Evolutionary conservation across 1,140 invertebrate genomes (phyloP), one percentile per base, ranked within the genome.

Genomic region (Gonatopus flavifemur): DNA sequence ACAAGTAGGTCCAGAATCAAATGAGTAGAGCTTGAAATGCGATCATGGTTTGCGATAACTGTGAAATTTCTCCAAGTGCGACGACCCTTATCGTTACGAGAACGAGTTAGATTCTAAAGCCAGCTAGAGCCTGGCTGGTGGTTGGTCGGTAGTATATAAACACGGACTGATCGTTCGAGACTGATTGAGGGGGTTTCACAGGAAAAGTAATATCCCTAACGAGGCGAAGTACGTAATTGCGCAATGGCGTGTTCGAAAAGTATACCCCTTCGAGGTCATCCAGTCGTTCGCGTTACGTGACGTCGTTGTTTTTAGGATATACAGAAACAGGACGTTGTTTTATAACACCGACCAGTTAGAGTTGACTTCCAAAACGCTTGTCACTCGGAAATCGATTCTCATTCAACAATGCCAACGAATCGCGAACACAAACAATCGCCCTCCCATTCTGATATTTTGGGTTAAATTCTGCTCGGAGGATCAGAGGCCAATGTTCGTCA

Each of bases 151-250:
- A n/a, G n/a, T n/a, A n/a, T n/a, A n/a, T n/a, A 66, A 62, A 66
- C 50, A 65, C 30, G 35, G 37, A 33, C 21, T 46, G 69, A 66
- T 69, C 57, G 49, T 55, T 59, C 39, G 37, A 30, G 28, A 33
- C 62, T 66, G 70, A 73, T 76, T 71, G 69, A 55, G 44, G 59
- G 41, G n/a, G n/a, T 25, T 64, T 59, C 51, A 59, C 35, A 44
- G 48, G 56, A 52, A 62, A 70, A 68, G 66, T 74, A 73, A 75
- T 74, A 75, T 70, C 61, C 63, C 59, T 73, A 74, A 77, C 68
- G 68, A 76, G 70, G 57, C 64, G 54, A 71, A 69, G 57, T 48
- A 53, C 59, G 52, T 77, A 76, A 76, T 76, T 74, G 74, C 69
- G 62, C 63, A 66, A 74, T 76, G 54, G 74, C 74, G 75, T 77